Evolutionary conservation across 2,113 vertebrate genomes (phyloP).

Genomic region (Pseudonaja textilis): DNA sequence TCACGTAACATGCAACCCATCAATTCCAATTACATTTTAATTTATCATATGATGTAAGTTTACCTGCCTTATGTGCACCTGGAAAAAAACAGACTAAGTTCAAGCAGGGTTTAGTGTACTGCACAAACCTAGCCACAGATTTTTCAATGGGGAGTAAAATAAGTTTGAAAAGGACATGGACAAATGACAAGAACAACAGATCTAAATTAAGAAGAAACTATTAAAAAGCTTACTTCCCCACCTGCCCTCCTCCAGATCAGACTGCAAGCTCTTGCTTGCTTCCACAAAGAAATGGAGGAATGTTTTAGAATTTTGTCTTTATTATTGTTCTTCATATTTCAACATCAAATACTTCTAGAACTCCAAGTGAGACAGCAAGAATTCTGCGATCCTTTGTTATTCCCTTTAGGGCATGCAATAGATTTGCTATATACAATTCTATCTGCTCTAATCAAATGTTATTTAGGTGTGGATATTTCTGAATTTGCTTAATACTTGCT

Average conservation of each 20-base stretch:
- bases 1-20: background rate
- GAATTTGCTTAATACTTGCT: background rate
- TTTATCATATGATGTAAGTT: background rate
- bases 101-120: background rate
- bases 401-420: background rate
- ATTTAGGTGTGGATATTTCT: background rate
- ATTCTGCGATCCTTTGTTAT: background rate
- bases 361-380: background rate
- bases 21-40: background rate
- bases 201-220: background rate
- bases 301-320: background rate
- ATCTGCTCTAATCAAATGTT: background rate
- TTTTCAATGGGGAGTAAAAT: background rate
- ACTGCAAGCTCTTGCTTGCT: background rate
- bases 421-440: background rate
- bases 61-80: background rate
- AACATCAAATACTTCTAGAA: background rate
- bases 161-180: background rate
- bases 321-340: background rate
- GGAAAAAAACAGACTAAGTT: background rate
- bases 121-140: background rate
- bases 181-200: background rate
- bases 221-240: background rate
- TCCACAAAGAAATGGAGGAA: background rate
- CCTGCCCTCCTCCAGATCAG: background rate